Conservation (phyloP, 2,888 invertebrate genomes). For the Drosophila colorata region DNA sequence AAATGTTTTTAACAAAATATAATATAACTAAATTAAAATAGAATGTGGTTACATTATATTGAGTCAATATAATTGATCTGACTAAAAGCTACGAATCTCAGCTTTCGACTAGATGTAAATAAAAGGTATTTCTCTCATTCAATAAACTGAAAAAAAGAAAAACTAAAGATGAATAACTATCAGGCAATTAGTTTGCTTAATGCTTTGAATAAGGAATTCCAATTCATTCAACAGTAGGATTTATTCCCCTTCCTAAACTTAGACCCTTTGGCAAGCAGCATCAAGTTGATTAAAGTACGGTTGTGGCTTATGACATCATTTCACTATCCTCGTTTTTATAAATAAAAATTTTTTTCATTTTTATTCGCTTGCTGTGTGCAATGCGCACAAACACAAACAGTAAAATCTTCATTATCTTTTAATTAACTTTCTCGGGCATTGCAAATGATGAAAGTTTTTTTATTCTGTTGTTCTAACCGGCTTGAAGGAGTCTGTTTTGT, state of each 20-base stretch:
- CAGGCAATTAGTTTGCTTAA: background rate
- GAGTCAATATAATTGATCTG: background rate
- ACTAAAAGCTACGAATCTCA: background rate
- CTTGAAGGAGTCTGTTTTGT: constrained; percentile 27
- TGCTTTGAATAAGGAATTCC: background rate
- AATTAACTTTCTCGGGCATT: constrained; percentile 51
- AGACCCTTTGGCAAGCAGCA: background rate
- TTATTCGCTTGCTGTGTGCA: constrained; percentile 7
- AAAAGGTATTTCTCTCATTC: no score
- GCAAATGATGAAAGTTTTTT: constrained; percentile 41
- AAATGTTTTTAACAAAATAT: no score
- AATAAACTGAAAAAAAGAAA: no score
- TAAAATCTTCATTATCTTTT: constrained; percentile 59
- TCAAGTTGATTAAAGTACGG: background rate
- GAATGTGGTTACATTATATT: background rate
- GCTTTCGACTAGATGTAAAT: background rate
- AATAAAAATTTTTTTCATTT: background rate
- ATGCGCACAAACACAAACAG: constrained; percentile 7
- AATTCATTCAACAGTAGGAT: background rate
- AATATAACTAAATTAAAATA: no score
- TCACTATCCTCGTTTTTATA: background rate
- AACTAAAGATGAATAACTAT: background rate
- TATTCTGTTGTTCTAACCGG: constrained; percentile 27
- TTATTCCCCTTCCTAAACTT: no score
- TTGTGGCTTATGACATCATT: background rate